A percentile compares a stretch with the other conserved stretches of the same genome.
Evolutionary conservation across 2,797 vertebrate genomes (phyloP).

Genomic region (Enteromius anoplus): DNA sequence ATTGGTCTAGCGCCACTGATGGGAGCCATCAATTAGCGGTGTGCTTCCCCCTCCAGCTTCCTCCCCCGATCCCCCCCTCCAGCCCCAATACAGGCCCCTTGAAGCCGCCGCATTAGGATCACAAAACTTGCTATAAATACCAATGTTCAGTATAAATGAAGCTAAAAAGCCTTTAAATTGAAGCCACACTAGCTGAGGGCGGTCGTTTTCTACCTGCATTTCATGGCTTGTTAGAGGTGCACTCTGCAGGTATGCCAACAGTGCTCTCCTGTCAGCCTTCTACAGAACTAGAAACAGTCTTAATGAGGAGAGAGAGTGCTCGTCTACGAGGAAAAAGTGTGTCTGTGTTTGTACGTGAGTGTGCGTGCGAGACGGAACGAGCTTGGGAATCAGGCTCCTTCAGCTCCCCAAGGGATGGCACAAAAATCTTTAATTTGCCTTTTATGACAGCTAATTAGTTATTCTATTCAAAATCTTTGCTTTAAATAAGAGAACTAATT

Average conservation of each 20-base stretch:
- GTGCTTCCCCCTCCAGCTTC: slow-evolving; percentile 69
- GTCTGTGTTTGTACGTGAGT: slow-evolving; percentile 52
- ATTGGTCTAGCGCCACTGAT: slow-evolving; percentile 79
- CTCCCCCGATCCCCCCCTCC: slow-evolving; percentile 54
- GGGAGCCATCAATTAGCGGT: slow-evolving; percentile 81
- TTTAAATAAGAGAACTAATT: slow-evolving; percentile 96
- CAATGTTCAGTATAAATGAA: slow-evolving; percentile 84
- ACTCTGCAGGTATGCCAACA: slow-evolving; percentile 79
- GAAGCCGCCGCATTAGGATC: slow-evolving; percentile 81
- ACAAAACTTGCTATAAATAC: slow-evolving; percentile 85
- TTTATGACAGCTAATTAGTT: slow-evolving; percentile 96
- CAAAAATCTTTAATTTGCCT: slow-evolving; percentile 92
- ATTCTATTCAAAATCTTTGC: slow-evolving; percentile 92
- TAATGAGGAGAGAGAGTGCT: slow-evolving; percentile 83
- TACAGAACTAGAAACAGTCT: slow-evolving; percentile 84
- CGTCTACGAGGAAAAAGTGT: slow-evolving; percentile 54
- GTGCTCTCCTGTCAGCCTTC: slow-evolving; percentile 83
- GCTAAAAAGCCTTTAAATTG: slow-evolving; percentile 77
- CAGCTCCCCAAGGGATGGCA: slow-evolving; percentile 80
- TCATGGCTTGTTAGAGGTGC: slow-evolving; percentile 86
- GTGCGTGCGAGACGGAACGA: slow-evolving; percentile 59
- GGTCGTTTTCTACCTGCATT: slow-evolving; percentile 82
- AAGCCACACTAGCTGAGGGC: slow-evolving; percentile 77
- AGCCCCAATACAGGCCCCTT: slow-evolving; percentile 71
- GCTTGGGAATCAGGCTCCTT: slow-evolving; percentile 73